These are phyloP conservation scores for Archivesica marissinica DNA, from an alignment of 1,140 invertebrate genomes.

Conservation along the genomic window DNA sequence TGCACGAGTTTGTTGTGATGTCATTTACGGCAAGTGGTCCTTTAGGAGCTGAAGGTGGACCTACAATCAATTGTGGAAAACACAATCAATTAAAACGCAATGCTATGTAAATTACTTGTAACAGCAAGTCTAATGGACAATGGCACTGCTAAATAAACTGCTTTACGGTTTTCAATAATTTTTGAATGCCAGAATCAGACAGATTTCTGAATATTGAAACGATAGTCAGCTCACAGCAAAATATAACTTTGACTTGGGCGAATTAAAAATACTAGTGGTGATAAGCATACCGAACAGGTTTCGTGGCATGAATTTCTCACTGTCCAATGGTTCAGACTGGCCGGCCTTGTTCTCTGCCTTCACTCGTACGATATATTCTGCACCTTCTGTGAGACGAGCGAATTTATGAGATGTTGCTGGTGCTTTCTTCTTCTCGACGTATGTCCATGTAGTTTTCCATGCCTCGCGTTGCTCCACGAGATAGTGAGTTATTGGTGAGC, in stretches of 20 bases:
- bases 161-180: too few relatives aligned
- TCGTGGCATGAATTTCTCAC: conserved; percentile 94
- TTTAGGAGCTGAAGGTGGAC: conserved; percentile 75
- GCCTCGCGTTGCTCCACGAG: conserved; percentile 92
- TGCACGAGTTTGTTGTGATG: conserved; percentile 96
- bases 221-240: too few relatives aligned
- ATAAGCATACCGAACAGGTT: conserved; percentile 98
- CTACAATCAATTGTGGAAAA: too few relatives aligned
- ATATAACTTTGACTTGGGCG: too few relatives aligned
- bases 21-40: conserved; percentile 94
- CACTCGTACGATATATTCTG: conserved; percentile 86
- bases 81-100: not conserved
- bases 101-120: too few relatives aligned
- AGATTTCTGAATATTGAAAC: too few relatives aligned
- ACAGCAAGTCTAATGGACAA: too few relatives aligned
- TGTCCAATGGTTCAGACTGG: conserved; percentile 86
- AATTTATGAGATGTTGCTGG: conserved; percentile 61
- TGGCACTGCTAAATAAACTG: too few relatives aligned
- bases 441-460: conserved; percentile 77
- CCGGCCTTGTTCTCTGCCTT: conserved; percentile 81
- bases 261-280: too few relatives aligned
- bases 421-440: conserved; percentile 61
- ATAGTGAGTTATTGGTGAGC: conserved; percentile 97
- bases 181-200: too few relatives aligned
- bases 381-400: conserved; percentile 87